Percentiles rank a stretch among this genome's conserved stretches.
These are phyloP conservation scores for Sanderia malayensis DNA, from an alignment of 30 jellyfish, hydroid and myxozoan genomes.

Conservation along the genomic window DNA sequence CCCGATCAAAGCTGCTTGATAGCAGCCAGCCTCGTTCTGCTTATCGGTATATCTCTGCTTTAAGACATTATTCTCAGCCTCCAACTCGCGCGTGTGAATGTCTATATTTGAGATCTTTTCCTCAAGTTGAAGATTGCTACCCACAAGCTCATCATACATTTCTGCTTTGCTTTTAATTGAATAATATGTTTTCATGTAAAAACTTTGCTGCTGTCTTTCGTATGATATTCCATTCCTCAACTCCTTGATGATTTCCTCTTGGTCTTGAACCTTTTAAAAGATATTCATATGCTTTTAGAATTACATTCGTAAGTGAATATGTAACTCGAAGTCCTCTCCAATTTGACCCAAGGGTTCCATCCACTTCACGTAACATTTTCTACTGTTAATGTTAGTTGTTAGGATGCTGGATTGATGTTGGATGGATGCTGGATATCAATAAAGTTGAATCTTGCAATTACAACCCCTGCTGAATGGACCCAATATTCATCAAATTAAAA, in stretches of 20 bases:
- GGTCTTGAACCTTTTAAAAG: constrained; percentile 23
- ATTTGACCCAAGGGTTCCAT: too few relatives aligned
- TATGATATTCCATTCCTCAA: constrained; percentile 33
- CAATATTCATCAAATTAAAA: too few relatives aligned
- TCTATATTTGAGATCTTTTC: constrained; percentile 9
- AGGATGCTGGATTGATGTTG: too few relatives aligned
- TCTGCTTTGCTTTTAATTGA: constrained; percentile 42
- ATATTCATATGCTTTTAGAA: too few relatives aligned
- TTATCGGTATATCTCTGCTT: not conserved
- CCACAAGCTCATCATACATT: constrained; percentile 51
- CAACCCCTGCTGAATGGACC: too few relatives aligned
- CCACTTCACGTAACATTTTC: too few relatives aligned
- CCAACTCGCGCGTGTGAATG: constrained; percentile 16
- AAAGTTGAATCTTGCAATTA: too few relatives aligned
- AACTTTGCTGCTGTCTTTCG: constrained; percentile 47
- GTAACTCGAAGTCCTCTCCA: too few relatives aligned
- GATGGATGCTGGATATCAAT: too few relatives aligned
- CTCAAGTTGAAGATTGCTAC: constrained; percentile 40
- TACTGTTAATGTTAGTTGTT: too few relatives aligned
- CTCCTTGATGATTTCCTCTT: not conserved
- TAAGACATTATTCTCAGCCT: not conserved
- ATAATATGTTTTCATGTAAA: constrained; percentile 29
- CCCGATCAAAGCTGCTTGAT: not conserved
- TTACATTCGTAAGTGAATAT: too few relatives aligned
- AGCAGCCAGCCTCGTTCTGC: not conserved